Conservation (phyloP, 2,797 vertebrate species). For the Phataginus tricuspis region DNA sequence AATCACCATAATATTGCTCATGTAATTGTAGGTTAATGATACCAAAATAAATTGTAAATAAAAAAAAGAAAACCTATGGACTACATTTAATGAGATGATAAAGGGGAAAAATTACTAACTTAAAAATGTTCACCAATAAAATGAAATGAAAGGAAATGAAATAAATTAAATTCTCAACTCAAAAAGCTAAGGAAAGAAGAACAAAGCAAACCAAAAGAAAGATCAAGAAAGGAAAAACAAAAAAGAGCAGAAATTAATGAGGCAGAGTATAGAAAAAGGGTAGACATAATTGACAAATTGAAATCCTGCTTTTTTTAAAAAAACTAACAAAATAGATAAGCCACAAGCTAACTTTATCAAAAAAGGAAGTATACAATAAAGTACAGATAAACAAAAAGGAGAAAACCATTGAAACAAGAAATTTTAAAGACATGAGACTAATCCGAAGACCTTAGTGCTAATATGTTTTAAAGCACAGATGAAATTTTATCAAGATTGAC, state of each 20-base stretch:
- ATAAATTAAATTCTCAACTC: neutral
- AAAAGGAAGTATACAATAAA: neutral
- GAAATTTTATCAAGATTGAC: neutral
- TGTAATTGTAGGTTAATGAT: too few relatives aligned
- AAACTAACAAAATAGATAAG: neutral
- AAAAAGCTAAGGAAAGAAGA: neutral
- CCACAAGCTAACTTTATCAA: neutral
- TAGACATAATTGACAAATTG: neutral
- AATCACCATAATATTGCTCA: too few relatives aligned
- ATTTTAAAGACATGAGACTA: neutral
- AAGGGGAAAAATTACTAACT: neutral
- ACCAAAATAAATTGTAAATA: too few relatives aligned
- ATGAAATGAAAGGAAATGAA: too few relatives aligned
- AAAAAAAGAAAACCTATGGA: neutral
- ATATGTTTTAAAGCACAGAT: neutral
- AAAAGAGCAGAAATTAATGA: neutral
- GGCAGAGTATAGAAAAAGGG: neutral
- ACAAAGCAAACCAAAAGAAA: neutral
- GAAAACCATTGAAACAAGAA: neutral
- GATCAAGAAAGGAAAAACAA: neutral
- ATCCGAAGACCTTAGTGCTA: neutral
- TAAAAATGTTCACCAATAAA: neutral
- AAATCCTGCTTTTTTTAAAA: neutral
- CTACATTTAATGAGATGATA: neutral
- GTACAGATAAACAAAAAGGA: neutral